Conservation (phyloP, 2,797 vertebrate genomes). For the Sebastes taczanowskii region DNA sequence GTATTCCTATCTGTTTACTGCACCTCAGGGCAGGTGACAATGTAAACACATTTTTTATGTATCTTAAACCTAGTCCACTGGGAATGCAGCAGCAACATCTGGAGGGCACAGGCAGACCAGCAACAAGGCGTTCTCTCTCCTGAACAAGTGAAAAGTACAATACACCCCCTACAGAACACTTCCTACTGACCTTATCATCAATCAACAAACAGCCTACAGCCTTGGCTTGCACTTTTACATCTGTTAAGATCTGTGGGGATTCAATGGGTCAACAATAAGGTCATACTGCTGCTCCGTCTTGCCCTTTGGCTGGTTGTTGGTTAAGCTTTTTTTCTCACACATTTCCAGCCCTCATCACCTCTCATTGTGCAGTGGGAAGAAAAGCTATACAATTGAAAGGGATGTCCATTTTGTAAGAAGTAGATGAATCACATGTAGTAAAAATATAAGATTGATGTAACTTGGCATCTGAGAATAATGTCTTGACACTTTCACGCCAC, state of each 20-base stretch:
- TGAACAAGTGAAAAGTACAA: conserved; percentile 12
- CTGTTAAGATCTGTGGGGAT: conserved; percentile 39
- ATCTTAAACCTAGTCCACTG: neutral
- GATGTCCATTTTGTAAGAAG: neutral
- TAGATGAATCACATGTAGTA: neutral
- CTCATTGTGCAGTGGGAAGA: neutral
- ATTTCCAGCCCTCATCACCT: neutral
- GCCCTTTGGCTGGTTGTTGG: conserved; percentile 27
- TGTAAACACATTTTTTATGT: conserved; percentile 2
- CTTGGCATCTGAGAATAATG: conserved; percentile 23
- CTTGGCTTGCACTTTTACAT: conserved; percentile 33
- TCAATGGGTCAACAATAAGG: conserved; percentile 41
- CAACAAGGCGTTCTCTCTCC: conserved; percentile 4
- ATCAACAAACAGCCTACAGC: conserved; percentile 29
- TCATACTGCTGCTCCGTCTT: conserved; percentile 8
- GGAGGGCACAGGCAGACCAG: neutral
- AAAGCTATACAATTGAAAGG: neutral
- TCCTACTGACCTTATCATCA: conserved; percentile 39
- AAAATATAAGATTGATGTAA: conserved; percentile 44
- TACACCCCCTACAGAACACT: neutral
- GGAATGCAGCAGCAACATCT: neutral
- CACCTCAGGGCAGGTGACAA: neutral
- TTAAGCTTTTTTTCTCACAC: neutral
- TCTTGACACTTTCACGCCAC: conserved; percentile 25
- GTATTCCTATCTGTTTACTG: neutral